phyloP scores from a whole-genome alignment of 2,888 invertebrate species.

The Pardosa pseudoannulata region DNA sequence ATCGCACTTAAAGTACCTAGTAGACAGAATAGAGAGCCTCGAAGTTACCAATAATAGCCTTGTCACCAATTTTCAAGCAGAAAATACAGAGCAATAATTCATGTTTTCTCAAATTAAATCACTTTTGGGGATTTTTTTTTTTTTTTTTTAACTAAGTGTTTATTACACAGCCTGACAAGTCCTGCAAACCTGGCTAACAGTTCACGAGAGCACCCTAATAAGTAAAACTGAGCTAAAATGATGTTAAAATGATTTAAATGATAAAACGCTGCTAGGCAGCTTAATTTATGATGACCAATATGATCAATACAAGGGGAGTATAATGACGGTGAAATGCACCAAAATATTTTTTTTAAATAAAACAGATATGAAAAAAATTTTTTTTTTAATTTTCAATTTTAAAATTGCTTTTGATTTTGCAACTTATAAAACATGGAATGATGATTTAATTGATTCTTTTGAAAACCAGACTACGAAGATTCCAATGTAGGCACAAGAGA shows the following conservation, averaged over 20 bases:
- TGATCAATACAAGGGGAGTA: not conserved
- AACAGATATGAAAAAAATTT: no score
- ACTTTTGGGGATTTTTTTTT: conserved; percentile 12
- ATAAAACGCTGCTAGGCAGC: not conserved
- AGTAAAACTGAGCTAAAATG: not conserved
- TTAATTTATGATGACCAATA: not conserved
- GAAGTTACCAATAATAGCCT: no score
- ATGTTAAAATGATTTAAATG: not conserved
- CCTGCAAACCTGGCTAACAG: conserved; percentile 60
- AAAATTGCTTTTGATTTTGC: no score
- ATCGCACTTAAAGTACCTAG: conserved; percentile 57
- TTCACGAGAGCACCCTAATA: conserved; percentile 14
- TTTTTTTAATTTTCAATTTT: no score
- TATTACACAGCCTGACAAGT: conserved; percentile 64
- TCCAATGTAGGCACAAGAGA: no score
- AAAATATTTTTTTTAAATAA: no score
- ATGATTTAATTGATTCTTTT: no score
- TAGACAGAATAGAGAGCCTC: conserved; percentile 43
- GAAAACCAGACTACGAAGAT: no score
- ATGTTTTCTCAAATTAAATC: conserved; percentile 39
- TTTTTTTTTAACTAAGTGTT: conserved; percentile 50
- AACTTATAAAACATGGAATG: no score
- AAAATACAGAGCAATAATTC: conserved; percentile 25
- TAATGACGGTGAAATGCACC: not conserved
- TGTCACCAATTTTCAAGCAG: conserved; percentile 40